A percentile compares a stretch with the other conserved stretches of the same genome.
These are phyloP conservation scores for Tanytarsus gracilentus DNA, from an alignment of 2,888 invertebrate species.

Conservation along the genomic window DNA sequence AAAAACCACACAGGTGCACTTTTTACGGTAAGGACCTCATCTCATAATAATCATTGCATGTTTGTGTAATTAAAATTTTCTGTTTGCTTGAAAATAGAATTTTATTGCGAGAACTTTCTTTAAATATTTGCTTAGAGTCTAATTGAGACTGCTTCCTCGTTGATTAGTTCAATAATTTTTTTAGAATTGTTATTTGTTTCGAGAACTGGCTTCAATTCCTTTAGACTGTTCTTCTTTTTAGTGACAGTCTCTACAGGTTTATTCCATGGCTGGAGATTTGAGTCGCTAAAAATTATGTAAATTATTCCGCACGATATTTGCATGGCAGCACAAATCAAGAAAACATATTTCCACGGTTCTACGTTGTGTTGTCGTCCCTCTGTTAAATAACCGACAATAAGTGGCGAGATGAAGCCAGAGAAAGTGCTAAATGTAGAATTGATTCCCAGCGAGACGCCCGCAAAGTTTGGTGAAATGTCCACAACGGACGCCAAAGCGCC, in stretches of 20 bases:
- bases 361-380: slow-evolving; percentile 51
- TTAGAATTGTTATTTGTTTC: too few species aligned
- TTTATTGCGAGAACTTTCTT: too few species aligned
- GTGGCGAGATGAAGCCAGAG: slow-evolving; percentile 47
- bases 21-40: slow-evolving; percentile 17
- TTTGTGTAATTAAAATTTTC: not conserved
- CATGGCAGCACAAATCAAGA: slow-evolving; percentile 48
- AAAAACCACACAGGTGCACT: slow-evolving; percentile 15
- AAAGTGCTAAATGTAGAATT: slow-evolving; percentile 46
- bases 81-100: not conserved
- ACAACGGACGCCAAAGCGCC: slow-evolving; percentile 58
- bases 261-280: slow-evolving; percentile 53
- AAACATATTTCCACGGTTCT: slow-evolving; percentile 53
- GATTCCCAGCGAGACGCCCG: slow-evolving; percentile 52
- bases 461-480: slow-evolving; percentile 55
- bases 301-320: slow-evolving; percentile 46
- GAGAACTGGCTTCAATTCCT: too few species aligned
- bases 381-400: slow-evolving; percentile 52
- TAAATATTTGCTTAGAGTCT: too few species aligned
- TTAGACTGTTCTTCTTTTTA: too few species aligned
- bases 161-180: too few species aligned
- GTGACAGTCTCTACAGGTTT: slow-evolving; percentile 32
- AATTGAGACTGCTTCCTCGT: too few species aligned
- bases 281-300: slow-evolving; percentile 48
- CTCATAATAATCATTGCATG: not conserved